Evolutionary conservation across 2,113 vertebrate genomes (phyloP).

Genomic region (Ursus arctos): DNA sequence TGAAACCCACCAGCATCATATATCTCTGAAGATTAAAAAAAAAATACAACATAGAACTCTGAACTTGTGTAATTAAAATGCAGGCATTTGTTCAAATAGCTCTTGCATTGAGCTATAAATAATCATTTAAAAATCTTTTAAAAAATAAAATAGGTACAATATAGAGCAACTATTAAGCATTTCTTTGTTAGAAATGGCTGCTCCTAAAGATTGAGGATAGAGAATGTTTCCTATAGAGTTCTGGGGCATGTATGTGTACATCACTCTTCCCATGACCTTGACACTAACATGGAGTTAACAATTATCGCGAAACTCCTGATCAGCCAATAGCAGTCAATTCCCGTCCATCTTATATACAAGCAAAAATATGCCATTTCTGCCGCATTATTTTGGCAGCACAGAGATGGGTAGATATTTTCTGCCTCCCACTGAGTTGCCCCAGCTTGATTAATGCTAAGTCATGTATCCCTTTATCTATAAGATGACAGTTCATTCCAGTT

Average conservation of each 20-base stretch:
- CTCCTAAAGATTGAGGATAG: background rate
- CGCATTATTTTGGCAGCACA: background rate
- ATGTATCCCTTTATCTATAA: background rate
- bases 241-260: background rate
- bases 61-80: conserved; percentile 76
- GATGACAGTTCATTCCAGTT: background rate
- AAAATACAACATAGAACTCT: conserved; percentile 18
- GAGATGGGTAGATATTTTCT: background rate
- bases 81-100: conserved; percentile 43
- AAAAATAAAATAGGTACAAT: background rate
- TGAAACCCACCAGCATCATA: conserved; percentile 62
- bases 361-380: background rate
- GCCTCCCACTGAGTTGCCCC: background rate
- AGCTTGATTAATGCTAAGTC: background rate
- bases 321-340: background rate
- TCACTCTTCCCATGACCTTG: conserved; percentile 38
- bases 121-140: conserved; percentile 69
- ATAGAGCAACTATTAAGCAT: conserved; percentile 35
- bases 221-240: background rate
- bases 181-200: conserved; percentile 24
- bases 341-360: background rate
- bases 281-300: background rate
- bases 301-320: background rate
- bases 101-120: conserved; percentile 38
- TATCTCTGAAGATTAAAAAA: conserved; percentile 63